A percentile compares a stretch with the other conserved stretches of the same genome.
Evolutionary conservation across 2,888 invertebrate species (phyloP).

Genomic region (Dermolepida albohirtum): DNA sequence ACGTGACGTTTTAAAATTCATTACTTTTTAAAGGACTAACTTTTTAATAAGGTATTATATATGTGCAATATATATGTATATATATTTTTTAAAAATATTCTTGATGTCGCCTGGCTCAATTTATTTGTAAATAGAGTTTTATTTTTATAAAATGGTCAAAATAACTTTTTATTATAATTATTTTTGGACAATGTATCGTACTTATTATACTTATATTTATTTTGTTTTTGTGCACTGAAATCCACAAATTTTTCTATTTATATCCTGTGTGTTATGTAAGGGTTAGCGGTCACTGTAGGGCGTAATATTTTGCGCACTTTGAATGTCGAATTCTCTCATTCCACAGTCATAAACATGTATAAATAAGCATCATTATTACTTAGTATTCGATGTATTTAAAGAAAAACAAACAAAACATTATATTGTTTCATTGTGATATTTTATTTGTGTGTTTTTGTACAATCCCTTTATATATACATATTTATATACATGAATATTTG

Average conservation of each 20-base stretch:
- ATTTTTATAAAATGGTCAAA: constrained; percentile 33
- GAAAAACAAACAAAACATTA: constrained; percentile 51
- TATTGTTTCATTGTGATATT: constrained; percentile 61
- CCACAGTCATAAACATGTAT: constrained; percentile 57
- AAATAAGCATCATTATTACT: constrained; percentile 52
- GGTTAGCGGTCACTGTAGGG: constrained; percentile 46
- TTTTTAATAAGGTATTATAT: constrained; percentile 30
- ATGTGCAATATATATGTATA: constrained; percentile 27
- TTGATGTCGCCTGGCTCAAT: constrained; percentile 29
- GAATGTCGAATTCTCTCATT: constrained; percentile 56
- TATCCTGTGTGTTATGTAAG: constrained; percentile 42
- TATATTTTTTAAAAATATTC: constrained; percentile 14
- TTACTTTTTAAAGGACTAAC: constrained; percentile 23
- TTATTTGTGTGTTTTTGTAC: constrained; percentile 53
- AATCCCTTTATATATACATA: constrained; percentile 34
- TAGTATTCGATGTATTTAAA: constrained; percentile 61
- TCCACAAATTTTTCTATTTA: constrained; percentile 36
- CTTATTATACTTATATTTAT: constrained; percentile 15
- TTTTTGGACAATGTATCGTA: constrained; percentile 23
- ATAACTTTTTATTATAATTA: constrained; percentile 7
- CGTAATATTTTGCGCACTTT: constrained; percentile 45
- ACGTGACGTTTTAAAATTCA: constrained; percentile 26
- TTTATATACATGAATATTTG: constrained; percentile 24
- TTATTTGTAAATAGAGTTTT: constrained; percentile 38
- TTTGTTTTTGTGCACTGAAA: constrained; percentile 47